Conservation (phyloP, 2,113 vertebrate species). For the Cervus canadensis region DNA sequence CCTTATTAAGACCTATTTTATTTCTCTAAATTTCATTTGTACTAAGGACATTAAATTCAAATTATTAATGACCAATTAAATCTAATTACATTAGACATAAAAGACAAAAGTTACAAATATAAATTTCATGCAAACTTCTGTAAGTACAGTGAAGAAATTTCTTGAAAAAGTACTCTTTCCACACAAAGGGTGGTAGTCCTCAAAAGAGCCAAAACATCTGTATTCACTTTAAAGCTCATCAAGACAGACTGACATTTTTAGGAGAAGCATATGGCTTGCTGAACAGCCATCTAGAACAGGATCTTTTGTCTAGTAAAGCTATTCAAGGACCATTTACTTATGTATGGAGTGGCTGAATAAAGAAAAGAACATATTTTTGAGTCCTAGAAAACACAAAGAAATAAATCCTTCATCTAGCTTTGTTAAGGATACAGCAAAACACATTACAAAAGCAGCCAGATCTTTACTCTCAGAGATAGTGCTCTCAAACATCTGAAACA, state of each 20-base stretch:
- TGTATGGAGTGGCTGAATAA: constrained; percentile 59
- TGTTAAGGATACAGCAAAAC: constrained; percentile 48
- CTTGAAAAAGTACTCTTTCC: constrained; percentile 59
- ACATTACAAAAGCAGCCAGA: constrained; percentile 29
- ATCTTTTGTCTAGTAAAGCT: constrained; percentile 68
- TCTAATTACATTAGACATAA: constrained; percentile 36
- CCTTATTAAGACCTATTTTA: neutral
- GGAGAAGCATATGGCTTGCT: constrained; percentile 71
- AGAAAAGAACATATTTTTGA: constrained; percentile 55
- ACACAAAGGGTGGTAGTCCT: constrained; percentile 59
- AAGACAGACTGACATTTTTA: constrained; percentile 72
- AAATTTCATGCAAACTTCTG: constrained; percentile 37
- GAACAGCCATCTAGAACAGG: constrained; percentile 73
- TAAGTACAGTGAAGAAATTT: constrained; percentile 50
- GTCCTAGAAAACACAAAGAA: constrained; percentile 67
- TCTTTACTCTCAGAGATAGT: neutral
- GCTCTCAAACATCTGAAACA: constrained; percentile 43
- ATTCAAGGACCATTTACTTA: constrained; percentile 67
- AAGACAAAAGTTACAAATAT: constrained; percentile 36
- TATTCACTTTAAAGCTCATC: constrained; percentile 73
- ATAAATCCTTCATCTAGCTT: constrained; percentile 54
- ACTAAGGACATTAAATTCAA: constrained; percentile 44
- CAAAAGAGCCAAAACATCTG: constrained; percentile 69
- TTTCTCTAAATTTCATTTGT: constrained; percentile 45
- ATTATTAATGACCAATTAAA: constrained; percentile 33